Evolutionary conservation across 2,113 vertebrate species (phyloP).

Genomic region (Ciconia stormi): DNA sequence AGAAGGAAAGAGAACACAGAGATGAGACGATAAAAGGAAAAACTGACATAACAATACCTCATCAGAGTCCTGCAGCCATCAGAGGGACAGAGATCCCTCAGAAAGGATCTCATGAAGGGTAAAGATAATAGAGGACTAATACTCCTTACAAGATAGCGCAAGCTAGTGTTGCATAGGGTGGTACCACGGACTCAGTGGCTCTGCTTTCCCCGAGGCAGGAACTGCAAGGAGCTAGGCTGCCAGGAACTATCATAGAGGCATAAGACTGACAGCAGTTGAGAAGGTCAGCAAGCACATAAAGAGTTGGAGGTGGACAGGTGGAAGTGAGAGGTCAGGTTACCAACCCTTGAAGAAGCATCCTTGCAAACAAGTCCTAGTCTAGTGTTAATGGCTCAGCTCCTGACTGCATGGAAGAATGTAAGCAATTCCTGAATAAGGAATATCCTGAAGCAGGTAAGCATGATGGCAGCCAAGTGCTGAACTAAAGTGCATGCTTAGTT

Average conservation of each 20-base stretch:
- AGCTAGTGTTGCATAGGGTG: accelerated
- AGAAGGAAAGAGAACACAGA: background rate
- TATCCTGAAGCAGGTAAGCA: background rate
- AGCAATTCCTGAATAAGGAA: slow-evolving; percentile 13
- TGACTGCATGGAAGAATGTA: background rate
- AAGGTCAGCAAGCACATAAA: background rate
- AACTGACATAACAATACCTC: background rate
- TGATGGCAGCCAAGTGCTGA: background rate
- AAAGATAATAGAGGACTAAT: background rate
- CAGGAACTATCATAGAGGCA: background rate
- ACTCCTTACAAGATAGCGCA: background rate
- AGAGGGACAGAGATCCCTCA: background rate
- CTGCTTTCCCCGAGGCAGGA: background rate
- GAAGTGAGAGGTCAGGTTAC: background rate
- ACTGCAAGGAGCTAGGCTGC: background rate
- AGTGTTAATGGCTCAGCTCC: slow-evolving; percentile 10
- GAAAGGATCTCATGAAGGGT: background rate
- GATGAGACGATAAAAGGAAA: background rate
- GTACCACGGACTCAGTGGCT: background rate
- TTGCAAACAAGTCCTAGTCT: background rate
- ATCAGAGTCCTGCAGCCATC: background rate
- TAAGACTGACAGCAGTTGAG: background rate
- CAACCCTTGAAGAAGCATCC: background rate
- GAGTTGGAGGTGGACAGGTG: background rate
- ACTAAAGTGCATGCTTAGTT: background rate